Evolutionary conservation across 2,113 vertebrate species (phyloP), one percentile per base, ranked within the genome.

Genomic region (Rhipidura dahli): DNA sequence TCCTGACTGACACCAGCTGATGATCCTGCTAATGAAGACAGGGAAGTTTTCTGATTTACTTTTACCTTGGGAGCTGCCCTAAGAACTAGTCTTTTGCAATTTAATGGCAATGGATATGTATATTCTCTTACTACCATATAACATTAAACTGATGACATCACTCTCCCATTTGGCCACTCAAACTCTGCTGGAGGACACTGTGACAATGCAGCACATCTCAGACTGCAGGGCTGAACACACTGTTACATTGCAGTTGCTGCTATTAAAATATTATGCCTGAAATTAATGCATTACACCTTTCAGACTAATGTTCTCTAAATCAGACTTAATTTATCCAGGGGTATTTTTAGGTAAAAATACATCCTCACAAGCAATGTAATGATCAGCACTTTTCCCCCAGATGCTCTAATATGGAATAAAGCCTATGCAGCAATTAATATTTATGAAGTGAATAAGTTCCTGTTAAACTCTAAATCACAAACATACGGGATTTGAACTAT

Each of bases 361-460:
- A 96, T 95, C 70, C 80, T 91, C 68, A 59, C 76, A 95, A 97
- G 88, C 77, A 97, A 94, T 94, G 57, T 94, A 92, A 97, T 91
- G 94, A 97, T 97, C 94, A 98, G 93, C 93, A 97, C 60, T 97
- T 90, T 96, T 15, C 33, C 84, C 95, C 93, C 27, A 92, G 53
- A 93, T 95, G 69, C 82, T 97, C 89, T 97, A 93, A 93, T 91
- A 94, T 40, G 69, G 88, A 95, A 45, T 92, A 91, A 95, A 83
- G 76, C 78, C 92, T 94, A 96, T 90, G 50, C 18, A 83, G 75
- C 47, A 98, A 97, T 98, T 98, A 98, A 98, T 97, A 97, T 97
- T 97, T 89, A 98, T 97, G 91, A 97, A 96, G 73, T 78, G 95
- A 97, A 90, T 27, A 70, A 96, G 42, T 76, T 95, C 61, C 91